Conservation (phyloP, 2,797 vertebrate genomes). For the Sebastes minor region DNA sequence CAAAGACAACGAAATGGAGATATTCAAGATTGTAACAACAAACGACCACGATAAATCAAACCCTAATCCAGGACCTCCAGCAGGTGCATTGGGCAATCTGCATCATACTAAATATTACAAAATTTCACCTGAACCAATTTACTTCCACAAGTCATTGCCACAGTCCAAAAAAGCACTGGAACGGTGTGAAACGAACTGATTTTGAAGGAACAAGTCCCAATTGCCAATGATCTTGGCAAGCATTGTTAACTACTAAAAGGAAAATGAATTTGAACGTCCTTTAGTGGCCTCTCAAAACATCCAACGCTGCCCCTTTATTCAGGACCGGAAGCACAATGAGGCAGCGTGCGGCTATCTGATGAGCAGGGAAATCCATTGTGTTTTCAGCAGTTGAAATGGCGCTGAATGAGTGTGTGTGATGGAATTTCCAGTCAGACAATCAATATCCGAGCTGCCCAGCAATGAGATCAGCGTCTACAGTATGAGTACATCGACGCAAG, state of each 20-base stretch:
- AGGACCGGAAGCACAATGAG: neutral
- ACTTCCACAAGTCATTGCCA: neutral
- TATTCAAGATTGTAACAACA: neutral
- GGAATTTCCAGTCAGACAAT: conserved; percentile 67
- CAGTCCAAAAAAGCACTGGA: neutral
- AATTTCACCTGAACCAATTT: neutral
- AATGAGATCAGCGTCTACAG: conserved; percentile 64
- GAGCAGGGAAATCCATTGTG: conserved; percentile 38
- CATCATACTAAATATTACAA: neutral
- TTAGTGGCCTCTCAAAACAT: neutral
- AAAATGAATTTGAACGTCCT: neutral
- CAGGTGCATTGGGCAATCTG: conserved; percentile 8
- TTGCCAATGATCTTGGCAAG: neutral
- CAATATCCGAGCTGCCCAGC: conserved; percentile 62
- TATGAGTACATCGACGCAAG: conserved; percentile 59
- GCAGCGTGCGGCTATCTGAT: neutral
- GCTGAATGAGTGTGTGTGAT: conserved; percentile 37
- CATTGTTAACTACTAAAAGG: neutral
- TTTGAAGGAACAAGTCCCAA: neutral
- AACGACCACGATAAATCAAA: neutral
- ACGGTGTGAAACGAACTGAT: neutral
- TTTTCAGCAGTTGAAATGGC: conserved; percentile 28
- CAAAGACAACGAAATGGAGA: neutral
- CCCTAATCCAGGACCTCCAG: conserved; percentile 3
- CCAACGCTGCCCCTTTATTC: neutral